These are phyloP conservation scores for Orthosia incerta DNA, from an alignment of 2,888 invertebrate genomes.

Conservation along the genomic window DNA sequence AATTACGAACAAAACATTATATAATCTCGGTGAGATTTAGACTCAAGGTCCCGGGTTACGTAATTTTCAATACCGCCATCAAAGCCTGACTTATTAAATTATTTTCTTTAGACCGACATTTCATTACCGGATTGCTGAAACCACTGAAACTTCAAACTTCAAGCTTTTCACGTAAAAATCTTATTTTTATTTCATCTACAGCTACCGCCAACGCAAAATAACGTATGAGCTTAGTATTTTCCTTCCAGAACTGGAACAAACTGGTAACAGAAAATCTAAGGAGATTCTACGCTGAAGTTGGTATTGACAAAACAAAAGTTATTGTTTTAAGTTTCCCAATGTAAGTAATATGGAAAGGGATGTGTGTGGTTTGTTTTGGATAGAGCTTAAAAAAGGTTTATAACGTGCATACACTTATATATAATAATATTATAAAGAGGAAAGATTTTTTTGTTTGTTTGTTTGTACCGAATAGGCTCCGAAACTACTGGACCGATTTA, in stretches of 20 bases:
- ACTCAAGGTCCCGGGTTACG: neutral
- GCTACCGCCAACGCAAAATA: constrained; percentile 52
- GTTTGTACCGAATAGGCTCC: no score
- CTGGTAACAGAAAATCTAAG: constrained; percentile 74
- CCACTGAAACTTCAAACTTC: constrained; percentile 42
- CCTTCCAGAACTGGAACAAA: constrained; percentile 76
- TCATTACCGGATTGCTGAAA: constrained; percentile 31
- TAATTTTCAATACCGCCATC: constrained; percentile 32
- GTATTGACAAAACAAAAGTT: constrained; percentile 77
- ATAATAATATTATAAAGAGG: no score
- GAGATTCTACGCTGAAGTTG: constrained; percentile 73
- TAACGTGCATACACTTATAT: no score
- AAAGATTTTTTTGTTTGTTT: no score
- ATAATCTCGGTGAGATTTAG: constrained; percentile 9
- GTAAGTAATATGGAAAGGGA: constrained; percentile 45
- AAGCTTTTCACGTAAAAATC: constrained; percentile 38
- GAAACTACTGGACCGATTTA: no score
- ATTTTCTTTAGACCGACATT: constrained; percentile 36
- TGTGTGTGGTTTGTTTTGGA: constrained; percentile 31
- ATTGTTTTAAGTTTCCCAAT: constrained; percentile 67
- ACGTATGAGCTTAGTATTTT: constrained; percentile 68
- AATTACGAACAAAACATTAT: constrained; percentile 1
- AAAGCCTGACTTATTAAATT: constrained; percentile 28
- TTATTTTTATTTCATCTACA: constrained; percentile 53
- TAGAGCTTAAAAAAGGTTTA: neutral